Evolutionary conservation across 2,797 vertebrate genomes (phyloP).

Genomic region (Sarcoramphus papa): DNA sequence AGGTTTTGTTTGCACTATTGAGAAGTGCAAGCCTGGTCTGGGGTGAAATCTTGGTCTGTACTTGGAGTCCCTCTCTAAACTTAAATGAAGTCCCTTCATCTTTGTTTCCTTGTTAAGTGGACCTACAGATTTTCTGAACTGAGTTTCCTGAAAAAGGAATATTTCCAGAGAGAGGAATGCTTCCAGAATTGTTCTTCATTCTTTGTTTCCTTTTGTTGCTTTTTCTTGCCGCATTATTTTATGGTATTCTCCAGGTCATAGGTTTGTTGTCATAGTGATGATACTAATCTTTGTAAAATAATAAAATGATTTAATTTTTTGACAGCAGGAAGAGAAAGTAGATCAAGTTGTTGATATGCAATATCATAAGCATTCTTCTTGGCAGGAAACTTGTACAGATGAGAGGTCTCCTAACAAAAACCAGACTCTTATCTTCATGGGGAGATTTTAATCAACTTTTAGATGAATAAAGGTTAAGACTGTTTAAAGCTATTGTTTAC

Average conservation of each 20-base stretch:
- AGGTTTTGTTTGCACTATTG: not conserved
- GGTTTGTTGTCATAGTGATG: slow-evolving; percentile 33
- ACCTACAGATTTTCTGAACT: not conserved
- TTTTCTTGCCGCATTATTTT: not conserved
- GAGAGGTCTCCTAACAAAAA: not conserved
- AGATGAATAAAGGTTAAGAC: not conserved
- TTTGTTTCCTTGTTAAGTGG: not conserved
- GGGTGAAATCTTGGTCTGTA: not conserved
- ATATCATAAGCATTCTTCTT: not conserved
- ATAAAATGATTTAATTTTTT: not conserved
- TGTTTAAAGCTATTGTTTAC: slow-evolving; percentile 8
- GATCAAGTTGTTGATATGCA: slow-evolving; percentile 45
- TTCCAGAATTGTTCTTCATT: not conserved
- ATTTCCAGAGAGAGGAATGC: not conserved
- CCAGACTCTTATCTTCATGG: not conserved
- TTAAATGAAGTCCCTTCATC: not conserved
- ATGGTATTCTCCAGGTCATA: not conserved
- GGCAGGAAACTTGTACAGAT: slow-evolving; percentile 5
- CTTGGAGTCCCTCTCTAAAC: not conserved
- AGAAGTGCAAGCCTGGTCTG: not conserved
- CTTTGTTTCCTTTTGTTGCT: not conserved
- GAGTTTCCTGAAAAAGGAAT: not conserved
- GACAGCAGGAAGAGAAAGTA: slow-evolving; percentile 52
- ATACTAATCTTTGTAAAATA: slow-evolving; percentile 26
- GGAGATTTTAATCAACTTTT: not conserved